Evolutionary conservation across 2,113 vertebrate genomes (phyloP).

Genomic region (Chaetorhynchus papuensis): DNA sequence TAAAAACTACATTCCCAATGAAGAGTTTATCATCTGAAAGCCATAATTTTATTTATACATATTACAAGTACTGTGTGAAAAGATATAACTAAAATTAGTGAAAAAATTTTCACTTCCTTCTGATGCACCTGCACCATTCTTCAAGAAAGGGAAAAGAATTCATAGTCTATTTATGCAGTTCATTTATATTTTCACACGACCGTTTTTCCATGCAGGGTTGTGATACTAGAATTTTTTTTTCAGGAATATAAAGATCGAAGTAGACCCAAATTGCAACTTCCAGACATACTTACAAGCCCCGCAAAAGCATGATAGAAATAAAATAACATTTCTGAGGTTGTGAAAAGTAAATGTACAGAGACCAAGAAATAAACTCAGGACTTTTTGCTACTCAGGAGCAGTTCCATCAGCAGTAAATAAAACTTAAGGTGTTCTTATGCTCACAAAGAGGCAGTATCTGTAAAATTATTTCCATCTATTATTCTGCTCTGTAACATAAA

Average conservation of each 20-base stretch:
- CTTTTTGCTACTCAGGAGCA: neutral
- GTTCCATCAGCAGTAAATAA: neutral
- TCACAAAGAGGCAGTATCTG: neutral
- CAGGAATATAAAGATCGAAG: neutral
- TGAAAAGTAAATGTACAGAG: neutral
- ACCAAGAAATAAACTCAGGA: neutral
- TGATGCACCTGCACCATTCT: neutral
- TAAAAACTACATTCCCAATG: neutral
- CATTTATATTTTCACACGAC: neutral
- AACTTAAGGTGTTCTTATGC: neutral
- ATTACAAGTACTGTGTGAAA: neutral
- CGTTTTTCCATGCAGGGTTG: neutral
- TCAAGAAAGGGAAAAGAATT: neutral
- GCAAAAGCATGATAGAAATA: neutral
- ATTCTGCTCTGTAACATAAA: neutral
- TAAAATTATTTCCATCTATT: neutral
- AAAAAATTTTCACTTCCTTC: neutral
- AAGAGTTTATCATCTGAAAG: neutral
- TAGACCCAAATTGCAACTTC: neutral
- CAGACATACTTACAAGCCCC: neutral
- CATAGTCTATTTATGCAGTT: neutral
- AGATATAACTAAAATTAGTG: neutral
- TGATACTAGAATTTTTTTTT: neutral
- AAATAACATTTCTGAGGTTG: neutral
- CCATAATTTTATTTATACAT: neutral